Percentiles rank a stretch among this genome's conserved stretches.
These are phyloP conservation scores for Phymanthus crucifer DNA, from an alignment of 92 coral and sea anemone species.

Conservation along the genomic window DNA sequence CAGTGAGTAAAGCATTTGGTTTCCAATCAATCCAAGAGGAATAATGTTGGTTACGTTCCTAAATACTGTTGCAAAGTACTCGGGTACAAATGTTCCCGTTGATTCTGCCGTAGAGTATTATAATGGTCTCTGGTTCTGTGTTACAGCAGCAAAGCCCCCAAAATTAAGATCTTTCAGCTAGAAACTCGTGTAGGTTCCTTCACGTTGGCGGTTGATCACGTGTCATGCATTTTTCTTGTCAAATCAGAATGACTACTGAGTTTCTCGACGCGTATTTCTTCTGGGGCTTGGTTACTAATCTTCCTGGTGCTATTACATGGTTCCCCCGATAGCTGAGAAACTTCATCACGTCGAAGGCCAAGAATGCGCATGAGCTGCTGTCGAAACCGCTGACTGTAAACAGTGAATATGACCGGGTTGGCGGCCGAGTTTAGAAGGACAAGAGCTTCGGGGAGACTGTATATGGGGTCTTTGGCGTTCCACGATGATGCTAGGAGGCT, in stretches of 20 bases:
- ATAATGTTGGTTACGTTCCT: too few species aligned
- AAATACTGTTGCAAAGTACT: too few species aligned
- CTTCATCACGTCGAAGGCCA: background rate
- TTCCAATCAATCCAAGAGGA: too few species aligned
- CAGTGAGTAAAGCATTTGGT: too few species aligned
- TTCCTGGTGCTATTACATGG: background rate
- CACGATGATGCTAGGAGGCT: conserved; percentile 31
- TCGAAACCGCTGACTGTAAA: conserved; percentile 36
- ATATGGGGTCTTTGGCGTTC: conserved; percentile 8
- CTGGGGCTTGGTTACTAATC: background rate
- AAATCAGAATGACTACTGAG: conserved; percentile 5
- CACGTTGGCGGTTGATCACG: background rate
- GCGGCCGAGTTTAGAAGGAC: conserved; percentile 21
- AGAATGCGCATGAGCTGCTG: conserved; percentile 9
- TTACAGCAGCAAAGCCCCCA: too few species aligned
- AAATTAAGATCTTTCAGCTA: background rate
- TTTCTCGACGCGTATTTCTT: background rate
- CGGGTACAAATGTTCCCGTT: too few species aligned
- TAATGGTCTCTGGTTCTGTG: too few species aligned
- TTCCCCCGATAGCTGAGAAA: background rate
- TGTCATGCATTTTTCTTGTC: background rate
- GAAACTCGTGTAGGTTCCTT: background rate
- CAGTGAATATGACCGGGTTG: conserved; percentile 23
- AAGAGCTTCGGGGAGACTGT: conserved; percentile 16
- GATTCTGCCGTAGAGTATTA: too few species aligned